A percentile compares a stretch with the other conserved stretches of the same genome.
phyloP scores from a whole-genome alignment of 2,888 invertebrate genomes.

The Rhagonycha fulva region DNA sequence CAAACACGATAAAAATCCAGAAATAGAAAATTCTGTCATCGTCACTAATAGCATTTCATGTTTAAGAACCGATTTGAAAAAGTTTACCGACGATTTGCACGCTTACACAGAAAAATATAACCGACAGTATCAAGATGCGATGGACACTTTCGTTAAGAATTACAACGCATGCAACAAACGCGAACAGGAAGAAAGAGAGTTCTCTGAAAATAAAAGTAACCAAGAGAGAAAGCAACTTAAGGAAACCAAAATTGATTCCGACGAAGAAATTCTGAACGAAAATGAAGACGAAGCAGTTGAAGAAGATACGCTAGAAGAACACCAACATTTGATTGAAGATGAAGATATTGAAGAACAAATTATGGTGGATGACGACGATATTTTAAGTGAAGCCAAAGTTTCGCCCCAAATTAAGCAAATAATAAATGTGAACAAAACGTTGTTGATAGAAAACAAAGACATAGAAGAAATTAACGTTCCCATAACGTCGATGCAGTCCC shows the following conservation, averaged over 20 bases:
- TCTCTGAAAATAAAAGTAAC: not conserved
- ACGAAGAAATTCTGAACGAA: not conserved
- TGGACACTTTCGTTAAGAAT: slow-evolving; percentile 44
- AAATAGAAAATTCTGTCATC: slow-evolving; percentile 28
- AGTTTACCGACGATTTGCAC: slow-evolving; percentile 33
- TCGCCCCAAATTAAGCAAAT: not conserved
- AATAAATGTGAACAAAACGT: not conserved
- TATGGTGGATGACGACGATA: not conserved
- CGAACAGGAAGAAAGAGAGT: not conserved
- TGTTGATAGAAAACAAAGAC: not conserved
- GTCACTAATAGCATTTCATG: slow-evolving; percentile 40
- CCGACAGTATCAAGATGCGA: slow-evolving; percentile 35
- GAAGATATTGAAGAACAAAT: not conserved
- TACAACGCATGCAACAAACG: slow-evolving; percentile 29
- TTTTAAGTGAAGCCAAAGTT: not conserved
- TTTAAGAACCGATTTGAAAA: slow-evolving; percentile 33
- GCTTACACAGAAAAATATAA: slow-evolving; percentile 35
- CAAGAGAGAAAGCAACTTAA: not conserved
- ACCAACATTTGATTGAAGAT: not conserved
- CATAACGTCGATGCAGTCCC: not conserved
- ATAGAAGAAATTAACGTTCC: not conserved
- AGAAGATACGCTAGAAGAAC: not conserved
- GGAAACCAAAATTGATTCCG: not conserved
- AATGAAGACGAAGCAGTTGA: not conserved
- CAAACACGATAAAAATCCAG: slow-evolving; percentile 13